A percentile compares a stretch with the other conserved stretches of the same genome.
Conservation (phyloP, 2,797 vertebrate species). For the Aldrovandia affinis region DNA sequence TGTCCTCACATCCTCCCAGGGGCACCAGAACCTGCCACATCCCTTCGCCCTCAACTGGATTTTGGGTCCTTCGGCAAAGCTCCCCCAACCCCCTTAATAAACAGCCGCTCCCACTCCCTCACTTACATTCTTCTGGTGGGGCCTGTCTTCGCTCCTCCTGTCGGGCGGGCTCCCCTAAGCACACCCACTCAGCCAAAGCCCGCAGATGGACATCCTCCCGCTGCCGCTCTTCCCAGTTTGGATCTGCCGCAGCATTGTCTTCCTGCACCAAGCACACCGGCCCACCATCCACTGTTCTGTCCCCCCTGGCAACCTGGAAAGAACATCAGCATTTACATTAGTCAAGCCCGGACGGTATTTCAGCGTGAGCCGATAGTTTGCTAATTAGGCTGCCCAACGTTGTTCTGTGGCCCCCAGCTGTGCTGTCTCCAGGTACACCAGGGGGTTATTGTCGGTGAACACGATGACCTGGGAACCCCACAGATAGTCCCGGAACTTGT, state of each 20-base stretch:
- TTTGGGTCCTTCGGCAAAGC: neutral
- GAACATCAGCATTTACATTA: neutral
- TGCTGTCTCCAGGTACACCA: neutral
- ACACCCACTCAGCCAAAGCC: neutral
- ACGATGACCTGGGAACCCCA: neutral
- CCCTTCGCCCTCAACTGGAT: neutral
- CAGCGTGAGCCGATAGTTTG: neutral
- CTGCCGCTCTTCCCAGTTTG: neutral
- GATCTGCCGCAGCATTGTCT: neutral
- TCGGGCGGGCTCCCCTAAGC: neutral
- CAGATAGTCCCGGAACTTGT: neutral
- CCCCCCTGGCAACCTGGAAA: neutral
- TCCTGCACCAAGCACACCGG: neutral
- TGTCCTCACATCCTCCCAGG: neutral
- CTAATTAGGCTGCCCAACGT: neutral
- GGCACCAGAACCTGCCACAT: neutral
- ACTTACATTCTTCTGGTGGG: neutral
- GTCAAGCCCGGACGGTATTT: neutral
- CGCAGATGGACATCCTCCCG: neutral
- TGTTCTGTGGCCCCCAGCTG: neutral
- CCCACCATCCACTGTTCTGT: neutral
- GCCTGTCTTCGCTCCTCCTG: neutral
- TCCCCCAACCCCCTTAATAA: neutral
- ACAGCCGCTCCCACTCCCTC: neutral
- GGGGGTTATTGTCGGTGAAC: neutral